Conservation (phyloP, 2,113 vertebrate genomes). For the Psephotus haematonotus region DNA sequence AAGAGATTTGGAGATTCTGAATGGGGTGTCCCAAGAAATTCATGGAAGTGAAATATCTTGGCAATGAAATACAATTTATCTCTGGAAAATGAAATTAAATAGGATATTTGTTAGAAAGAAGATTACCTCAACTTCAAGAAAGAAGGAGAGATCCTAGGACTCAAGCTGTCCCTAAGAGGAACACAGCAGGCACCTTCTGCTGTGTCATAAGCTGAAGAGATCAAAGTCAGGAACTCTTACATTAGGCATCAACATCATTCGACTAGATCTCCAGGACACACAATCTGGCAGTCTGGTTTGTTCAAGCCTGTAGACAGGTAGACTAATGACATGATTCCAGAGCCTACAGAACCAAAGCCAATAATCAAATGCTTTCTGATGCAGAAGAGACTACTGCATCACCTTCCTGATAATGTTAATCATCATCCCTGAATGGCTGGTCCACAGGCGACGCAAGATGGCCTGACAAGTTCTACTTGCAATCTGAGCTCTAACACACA, state of each 20-base stretch:
- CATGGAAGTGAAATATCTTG: neutral
- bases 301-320: neutral
- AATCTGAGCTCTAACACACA: neutral
- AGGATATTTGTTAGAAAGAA: neutral
- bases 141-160: neutral
- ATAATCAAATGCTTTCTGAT: neutral
- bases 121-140: neutral
- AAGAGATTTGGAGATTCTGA: neutral
- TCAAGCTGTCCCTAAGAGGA: neutral
- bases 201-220: neutral
- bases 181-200: neutral
- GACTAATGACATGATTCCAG: neutral
- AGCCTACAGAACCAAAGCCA: neutral
- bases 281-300: neutral
- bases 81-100: neutral
- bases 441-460: neutral
- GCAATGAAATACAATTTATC: neutral
- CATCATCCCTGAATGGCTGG: neutral
- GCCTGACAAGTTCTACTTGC: neutral
- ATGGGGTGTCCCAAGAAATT: neutral
- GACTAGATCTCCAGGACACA: neutral
- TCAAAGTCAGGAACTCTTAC: neutral
- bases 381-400: neutral
- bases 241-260: neutral
- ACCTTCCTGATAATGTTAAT: neutral